These are phyloP conservation scores for Norana najaformis DNA, from an alignment of 2,888 invertebrate species.

Conservation along the genomic window DNA sequence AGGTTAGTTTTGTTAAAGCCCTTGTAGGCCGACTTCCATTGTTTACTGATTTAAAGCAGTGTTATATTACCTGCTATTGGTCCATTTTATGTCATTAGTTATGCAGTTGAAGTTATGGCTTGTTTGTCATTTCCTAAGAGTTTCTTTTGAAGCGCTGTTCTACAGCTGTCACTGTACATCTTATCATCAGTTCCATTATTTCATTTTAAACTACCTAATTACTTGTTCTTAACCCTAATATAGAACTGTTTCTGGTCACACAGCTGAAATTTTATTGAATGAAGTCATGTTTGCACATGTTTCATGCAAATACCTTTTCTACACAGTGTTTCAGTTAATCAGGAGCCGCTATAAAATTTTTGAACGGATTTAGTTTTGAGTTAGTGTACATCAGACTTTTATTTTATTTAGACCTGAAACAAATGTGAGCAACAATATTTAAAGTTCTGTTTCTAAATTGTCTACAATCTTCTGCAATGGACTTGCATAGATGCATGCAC, in stretches of 20 bases:
- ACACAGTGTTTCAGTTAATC: too few relatives aligned
- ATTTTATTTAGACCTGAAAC: too few relatives aligned
- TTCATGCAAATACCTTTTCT: too few relatives aligned
- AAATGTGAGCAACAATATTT: too few relatives aligned
- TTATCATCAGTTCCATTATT: not conserved
- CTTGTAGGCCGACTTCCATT: not conserved
- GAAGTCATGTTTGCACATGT: not conserved
- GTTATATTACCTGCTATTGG: not conserved
- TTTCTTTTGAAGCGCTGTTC: not conserved
- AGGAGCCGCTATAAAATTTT: too few relatives aligned
- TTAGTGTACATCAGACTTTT: too few relatives aligned
- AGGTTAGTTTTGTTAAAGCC: not conserved
- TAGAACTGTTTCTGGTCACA: not conserved
- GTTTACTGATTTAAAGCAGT: not conserved
- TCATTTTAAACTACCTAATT: constrained; percentile 5
- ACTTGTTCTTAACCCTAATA: not conserved
- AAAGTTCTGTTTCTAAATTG: too few relatives aligned
- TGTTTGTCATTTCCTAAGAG: not conserved
- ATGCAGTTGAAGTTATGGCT: too few relatives aligned
- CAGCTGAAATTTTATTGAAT: not conserved
- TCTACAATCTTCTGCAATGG: too few relatives aligned
- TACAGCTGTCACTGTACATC: not conserved
- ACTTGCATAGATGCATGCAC: too few relatives aligned
- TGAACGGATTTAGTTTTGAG: too few relatives aligned
- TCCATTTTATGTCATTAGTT: too few relatives aligned